These are phyloP conservation scores for Macrosteles quadrilineatus DNA, from an alignment of 1,140 invertebrate genomes.

Conservation along the genomic window DNA sequence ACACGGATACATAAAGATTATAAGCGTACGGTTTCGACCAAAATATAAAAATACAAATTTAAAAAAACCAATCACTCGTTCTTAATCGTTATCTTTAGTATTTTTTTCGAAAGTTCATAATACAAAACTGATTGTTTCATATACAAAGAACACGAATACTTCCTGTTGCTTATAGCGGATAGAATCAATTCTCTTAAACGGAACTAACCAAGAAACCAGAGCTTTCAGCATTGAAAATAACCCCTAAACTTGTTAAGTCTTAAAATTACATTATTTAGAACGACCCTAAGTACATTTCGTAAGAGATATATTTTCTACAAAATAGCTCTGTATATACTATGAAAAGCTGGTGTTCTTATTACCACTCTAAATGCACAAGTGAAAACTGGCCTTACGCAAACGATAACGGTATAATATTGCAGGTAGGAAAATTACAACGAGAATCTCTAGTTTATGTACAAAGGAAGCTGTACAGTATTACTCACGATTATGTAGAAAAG, in stretches of 20 bases:
- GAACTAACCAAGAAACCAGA: too few species aligned
- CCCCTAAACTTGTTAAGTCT: too few species aligned
- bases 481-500: too few species aligned
- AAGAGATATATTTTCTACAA: conserved; percentile 3
- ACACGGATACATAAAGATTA: not conserved
- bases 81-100: too few species aligned
- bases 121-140: too few species aligned
- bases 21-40: not conserved
- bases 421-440: not conserved
- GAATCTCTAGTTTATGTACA: too few species aligned
- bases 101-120: too few species aligned
- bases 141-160: too few species aligned
- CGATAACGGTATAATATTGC: not conserved
- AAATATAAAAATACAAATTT: conserved; percentile 6
- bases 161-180: too few species aligned
- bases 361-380: conserved; percentile 1
- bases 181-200: too few species aligned
- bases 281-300: not conserved
- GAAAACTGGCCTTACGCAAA: not conserved
- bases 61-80: not conserved
- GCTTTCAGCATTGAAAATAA: too few species aligned
- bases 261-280: conserved; percentile 6
- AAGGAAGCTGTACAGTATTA: too few species aligned
- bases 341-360: conserved; percentile 14
- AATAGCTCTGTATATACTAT: not conserved